phyloP scores from a whole-genome alignment of 1,140 invertebrate species.

The Papilio xuthus region DNA sequence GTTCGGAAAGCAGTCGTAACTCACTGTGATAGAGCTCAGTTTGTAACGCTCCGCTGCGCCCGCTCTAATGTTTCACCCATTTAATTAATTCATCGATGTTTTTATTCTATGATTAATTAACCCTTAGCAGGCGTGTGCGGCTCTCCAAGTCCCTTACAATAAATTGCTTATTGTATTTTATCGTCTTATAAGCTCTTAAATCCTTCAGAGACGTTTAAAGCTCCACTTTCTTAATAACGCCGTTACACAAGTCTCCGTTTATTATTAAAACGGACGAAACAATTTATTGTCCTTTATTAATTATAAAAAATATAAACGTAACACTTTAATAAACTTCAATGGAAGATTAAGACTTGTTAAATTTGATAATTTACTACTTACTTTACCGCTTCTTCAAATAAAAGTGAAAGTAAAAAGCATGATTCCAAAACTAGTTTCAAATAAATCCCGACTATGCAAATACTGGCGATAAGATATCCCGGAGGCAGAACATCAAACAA shows the following conservation, averaged over 20 bases:
- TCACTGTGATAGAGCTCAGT: conserved; percentile 26
- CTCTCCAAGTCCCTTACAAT: conserved; percentile 1
- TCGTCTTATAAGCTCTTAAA: conserved; percentile 10
- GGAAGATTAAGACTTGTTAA: background rate
- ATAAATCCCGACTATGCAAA: conserved; percentile 1
- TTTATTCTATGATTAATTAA: conserved; percentile 37
- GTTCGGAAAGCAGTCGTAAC: conserved; percentile 43
- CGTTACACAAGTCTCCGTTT: conserved; percentile 8
- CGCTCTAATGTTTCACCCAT: conserved; percentile 29
- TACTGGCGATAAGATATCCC: conserved; percentile 5
- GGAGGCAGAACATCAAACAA: conserved; percentile 21
- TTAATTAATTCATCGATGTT: conserved; percentile 39
- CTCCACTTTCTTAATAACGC: background rate
- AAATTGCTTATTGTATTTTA: conserved; percentile 33
- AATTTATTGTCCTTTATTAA: conserved; percentile 8
- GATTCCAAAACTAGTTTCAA: background rate
- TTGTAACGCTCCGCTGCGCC: conserved; percentile 24
- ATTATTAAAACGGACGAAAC: conserved; percentile 2
- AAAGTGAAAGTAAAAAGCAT: background rate
- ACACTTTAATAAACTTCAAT: background rate
- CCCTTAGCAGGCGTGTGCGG: conserved; percentile 2
- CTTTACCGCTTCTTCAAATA: background rate
- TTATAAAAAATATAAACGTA: background rate
- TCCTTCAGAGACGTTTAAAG: conserved; percentile 25
- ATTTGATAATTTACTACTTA: background rate